Conservation (phyloP, 2,888 invertebrate species). For the Nymphalis urticae region DNA sequence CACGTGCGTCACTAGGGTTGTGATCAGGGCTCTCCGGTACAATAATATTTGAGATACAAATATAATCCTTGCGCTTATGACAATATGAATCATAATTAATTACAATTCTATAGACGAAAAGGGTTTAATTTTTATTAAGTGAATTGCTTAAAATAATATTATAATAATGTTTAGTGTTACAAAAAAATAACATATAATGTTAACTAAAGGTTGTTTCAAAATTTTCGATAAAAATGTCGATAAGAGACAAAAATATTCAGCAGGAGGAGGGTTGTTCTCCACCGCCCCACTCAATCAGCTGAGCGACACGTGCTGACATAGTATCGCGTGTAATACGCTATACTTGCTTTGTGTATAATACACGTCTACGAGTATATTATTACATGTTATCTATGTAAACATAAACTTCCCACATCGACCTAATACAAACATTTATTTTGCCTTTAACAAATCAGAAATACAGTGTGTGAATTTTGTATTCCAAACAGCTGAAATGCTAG, state of each 20-base stretch:
- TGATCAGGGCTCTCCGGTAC: conserved; percentile 44
- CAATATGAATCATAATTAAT: background rate
- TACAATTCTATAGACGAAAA: background rate
- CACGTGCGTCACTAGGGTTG: conserved; percentile 76
- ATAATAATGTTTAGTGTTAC: background rate
- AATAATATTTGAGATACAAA: conserved; percentile 34
- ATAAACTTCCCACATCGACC: background rate
- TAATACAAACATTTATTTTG: too few relatives aligned
- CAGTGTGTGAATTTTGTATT: too few relatives aligned
- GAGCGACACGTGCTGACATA: conserved; percentile 74
- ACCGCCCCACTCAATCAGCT: conserved; percentile 70
- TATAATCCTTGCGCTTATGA: background rate
- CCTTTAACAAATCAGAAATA: too few relatives aligned
- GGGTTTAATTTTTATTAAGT: background rate
- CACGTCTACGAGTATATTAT: background rate
- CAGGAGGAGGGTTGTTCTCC: conserved; percentile 54
- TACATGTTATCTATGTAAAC: conserved; percentile 12
- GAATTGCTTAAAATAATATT: background rate
- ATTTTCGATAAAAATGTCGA: conserved; percentile 13
- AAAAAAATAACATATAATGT: too few relatives aligned
- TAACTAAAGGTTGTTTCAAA: background rate
- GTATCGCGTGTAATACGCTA: conserved; percentile 62
- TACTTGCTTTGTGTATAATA: conserved; percentile 20
- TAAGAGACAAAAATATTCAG: conserved; percentile 28
- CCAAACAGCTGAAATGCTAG: too few relatives aligned